These are phyloP conservation scores for Luidia sarsii DNA, from an alignment of 53 echinoderm and acorn worm species.

Conservation along the genomic window DNA sequence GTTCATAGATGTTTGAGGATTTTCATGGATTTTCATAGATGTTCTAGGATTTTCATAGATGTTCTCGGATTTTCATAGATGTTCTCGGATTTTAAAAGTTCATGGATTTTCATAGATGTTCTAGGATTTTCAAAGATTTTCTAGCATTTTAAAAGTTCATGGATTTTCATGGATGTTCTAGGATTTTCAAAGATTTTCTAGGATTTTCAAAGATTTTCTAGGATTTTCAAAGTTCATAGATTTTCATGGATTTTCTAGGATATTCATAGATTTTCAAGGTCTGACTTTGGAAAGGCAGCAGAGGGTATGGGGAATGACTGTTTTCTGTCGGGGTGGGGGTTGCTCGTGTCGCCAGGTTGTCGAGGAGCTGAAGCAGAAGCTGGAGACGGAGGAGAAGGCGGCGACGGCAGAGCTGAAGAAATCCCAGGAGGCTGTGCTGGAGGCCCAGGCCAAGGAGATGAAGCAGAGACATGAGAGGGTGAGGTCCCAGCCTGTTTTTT, in stretches of 20 bases:
- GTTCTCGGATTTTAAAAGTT: too few species aligned
- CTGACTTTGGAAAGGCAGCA: too few species aligned
- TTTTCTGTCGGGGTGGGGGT: too few species aligned
- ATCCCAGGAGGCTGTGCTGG: conserved; percentile 57
- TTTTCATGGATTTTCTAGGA: not conserved
- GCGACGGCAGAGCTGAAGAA: conserved; percentile 71
- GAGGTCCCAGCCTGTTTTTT: too few species aligned
- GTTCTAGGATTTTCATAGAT: too few species aligned
- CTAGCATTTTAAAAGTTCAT: not conserved
- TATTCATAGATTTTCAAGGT: too few species aligned
- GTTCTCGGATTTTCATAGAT: too few species aligned
- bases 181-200: not conserved
- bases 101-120: not conserved
- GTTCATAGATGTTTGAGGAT: not conserved
- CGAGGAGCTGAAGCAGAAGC: conserved; percentile 62
- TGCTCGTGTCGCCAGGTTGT: too few species aligned
- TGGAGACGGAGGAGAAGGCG: conserved; percentile 59
- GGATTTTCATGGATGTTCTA: not conserved
- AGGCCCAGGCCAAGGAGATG: conserved; percentile 71
- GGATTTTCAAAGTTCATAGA: not conserved
- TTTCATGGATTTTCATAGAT: too few species aligned
- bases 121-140: not conserved
- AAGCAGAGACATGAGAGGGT: conserved; percentile 87
- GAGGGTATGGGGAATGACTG: too few species aligned
- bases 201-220: not conserved